These are phyloP conservation scores for Limnodromus scolopaceus DNA, from an alignment of 2,797 vertebrate species.

Conservation along the genomic window DNA sequence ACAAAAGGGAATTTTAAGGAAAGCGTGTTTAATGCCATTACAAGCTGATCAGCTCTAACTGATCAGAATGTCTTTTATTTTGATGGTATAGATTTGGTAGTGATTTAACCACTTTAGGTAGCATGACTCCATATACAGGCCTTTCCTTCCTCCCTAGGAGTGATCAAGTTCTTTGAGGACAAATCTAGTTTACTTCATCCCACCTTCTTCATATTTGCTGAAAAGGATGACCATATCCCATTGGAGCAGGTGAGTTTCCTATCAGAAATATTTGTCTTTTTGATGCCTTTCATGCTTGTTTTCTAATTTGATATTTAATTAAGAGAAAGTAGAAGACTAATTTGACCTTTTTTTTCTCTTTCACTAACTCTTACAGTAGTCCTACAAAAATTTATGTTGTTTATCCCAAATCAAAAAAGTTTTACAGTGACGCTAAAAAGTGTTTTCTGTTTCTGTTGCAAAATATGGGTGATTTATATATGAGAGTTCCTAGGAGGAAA, in stretches of 20 bases:
- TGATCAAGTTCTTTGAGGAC: slow-evolving; percentile 82
- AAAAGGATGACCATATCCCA: slow-evolving; percentile 85
- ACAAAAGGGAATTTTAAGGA: not conserved
- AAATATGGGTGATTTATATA: not conserved
- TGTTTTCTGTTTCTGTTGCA: not conserved
- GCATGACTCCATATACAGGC: not conserved
- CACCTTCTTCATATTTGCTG: slow-evolving; percentile 91
- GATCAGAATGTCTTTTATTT: not conserved
- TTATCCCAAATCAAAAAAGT: not conserved
- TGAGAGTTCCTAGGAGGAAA: not conserved
- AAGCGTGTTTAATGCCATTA: not conserved
- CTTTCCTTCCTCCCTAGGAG: slow-evolving; percentile 76
- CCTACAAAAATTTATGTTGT: not conserved
- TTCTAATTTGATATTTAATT: not conserved
- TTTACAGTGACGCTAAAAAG: not conserved
- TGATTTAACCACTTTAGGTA: not conserved
- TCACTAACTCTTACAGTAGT: not conserved
- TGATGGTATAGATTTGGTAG: not conserved
- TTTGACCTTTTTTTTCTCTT: not conserved
- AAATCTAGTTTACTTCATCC: slow-evolving; percentile 83
- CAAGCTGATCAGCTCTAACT: not conserved
- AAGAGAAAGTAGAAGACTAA: not conserved
- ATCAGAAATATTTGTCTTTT: not conserved
- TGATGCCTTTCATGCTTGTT: not conserved
- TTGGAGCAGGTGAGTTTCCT: slow-evolving; percentile 82